Base-by-base conservation (phyloP, 2,888 invertebrate genomes). In the Ametastegia equiseti region DNA sequence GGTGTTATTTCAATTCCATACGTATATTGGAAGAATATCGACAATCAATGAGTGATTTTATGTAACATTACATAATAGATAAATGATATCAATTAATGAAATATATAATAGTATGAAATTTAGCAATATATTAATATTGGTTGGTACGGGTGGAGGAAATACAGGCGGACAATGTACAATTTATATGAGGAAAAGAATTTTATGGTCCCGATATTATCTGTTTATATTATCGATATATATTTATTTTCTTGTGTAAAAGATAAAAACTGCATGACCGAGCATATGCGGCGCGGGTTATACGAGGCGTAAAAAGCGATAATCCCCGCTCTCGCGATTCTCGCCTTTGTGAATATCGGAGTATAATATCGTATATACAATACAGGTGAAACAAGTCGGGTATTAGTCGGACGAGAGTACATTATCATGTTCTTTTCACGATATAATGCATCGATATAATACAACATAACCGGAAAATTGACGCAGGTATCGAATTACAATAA, bases 301-400 rank as follows among this genome's bases (percentile, higher is more conserved):
- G 60, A 60, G 60, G 60, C 60, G 60, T 60, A 60, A 60, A 60
- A 60, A 60, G 15, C 60, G 60, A 30, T 60, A 60, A 60, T 60
- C 30, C 60, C 6, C 9, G 42, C 42, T 13, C 47, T 13, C 47
- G 47, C 47, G 15, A 47, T 47, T 15, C n/a, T 47, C 30, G 30
- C 27, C 60, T 60, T 60, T 60, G 30, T 60, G 60, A 60, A 60
- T 60, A 60, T 60, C 60, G 30, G 15, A 30, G 15, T 30, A 60
- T 47, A 47, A 9, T 42, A 42, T 9, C 42, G 0, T 54, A 54
- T 54, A 54, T n/a, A n/a, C n/a, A n/a, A n/a, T n/a, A 54, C 19
- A 54, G 23, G 54, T 19, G 11, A 2, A 23, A 54, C 19, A 0
- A 23, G 9, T 54, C n/a, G n/a, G n/a, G n/a, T n/a, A n/a, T n/a